phyloP scores from a whole-genome alignment of 1,140 invertebrate genomes.

The Bombus difficillimus region DNA sequence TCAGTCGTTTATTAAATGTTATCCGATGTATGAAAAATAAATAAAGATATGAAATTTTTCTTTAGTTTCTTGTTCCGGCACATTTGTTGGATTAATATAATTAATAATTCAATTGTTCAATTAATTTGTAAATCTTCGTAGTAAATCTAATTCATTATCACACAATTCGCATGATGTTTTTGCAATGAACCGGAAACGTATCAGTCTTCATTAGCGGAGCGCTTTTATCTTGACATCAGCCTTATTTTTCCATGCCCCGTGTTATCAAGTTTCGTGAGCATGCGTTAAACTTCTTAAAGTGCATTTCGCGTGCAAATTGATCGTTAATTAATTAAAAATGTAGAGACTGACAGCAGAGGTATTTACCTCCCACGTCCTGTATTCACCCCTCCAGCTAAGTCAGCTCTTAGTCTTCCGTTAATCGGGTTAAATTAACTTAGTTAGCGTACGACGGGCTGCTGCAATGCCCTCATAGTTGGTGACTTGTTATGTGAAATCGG shows the following conservation, averaged over 20 bases:
- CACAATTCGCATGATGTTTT: background rate
- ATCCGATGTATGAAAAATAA: no score
- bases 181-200: background rate
- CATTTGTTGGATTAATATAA: no score
- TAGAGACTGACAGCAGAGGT: conserved; percentile 69
- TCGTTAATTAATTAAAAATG: conserved; percentile 77
- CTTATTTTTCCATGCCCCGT: conserved; percentile 6
- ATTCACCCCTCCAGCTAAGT: conserved; percentile 67
- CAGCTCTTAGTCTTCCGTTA: conserved; percentile 77
- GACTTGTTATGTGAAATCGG: conserved; percentile 70
- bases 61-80: no score
- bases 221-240: background rate
- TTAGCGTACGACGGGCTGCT: conserved; percentile 67
- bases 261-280: background rate
- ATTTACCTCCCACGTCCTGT: conserved; percentile 55
- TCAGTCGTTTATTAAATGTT: background rate
- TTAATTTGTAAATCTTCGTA: no score
- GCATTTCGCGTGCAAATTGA: conserved; percentile 69
- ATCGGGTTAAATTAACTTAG: conserved; percentile 78
- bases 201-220: background rate
- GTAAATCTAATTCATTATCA: no score
- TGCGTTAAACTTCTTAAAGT: conserved; percentile 45
- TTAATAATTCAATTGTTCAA: no score
- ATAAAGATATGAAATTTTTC: background rate
- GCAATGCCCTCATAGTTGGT: conserved; percentile 68